Base-by-base conservation (phyloP, 1,140 invertebrate species). In the Babylonia areolata region DNA sequence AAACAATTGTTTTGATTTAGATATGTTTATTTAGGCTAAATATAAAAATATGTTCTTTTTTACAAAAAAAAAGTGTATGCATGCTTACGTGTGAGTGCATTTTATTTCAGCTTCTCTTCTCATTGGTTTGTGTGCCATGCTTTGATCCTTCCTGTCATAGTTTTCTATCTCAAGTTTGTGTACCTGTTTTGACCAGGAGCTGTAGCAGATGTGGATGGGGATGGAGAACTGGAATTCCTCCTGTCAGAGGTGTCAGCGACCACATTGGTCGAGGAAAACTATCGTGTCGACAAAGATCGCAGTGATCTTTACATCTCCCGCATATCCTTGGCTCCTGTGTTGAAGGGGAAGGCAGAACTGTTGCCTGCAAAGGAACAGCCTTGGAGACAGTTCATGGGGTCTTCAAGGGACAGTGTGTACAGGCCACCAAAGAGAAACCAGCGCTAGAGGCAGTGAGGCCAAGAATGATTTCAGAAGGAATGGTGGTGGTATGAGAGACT, bases 141-240 rank as follows among this genome's bases (percentile, higher is more conserved):
- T 31, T 42, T 28, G 23, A 35, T 79, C 12, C 85, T 28, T n/a
- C 84, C 51, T 23, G 33, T 80, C 54, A n/a, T n/a, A n/a, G n/a
- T n/a, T 69, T 0, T 40, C 0, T 31, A 12, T 80, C 28, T 46
- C n/a, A 3, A 78, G 40, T 9, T 23, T 37, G n/a, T n/a, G n/a
- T n/a, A n/a, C n/a, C n/a, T 58, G 15, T 3, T 23, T 69, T 64
- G 11, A 40, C 33, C 71, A 90, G 90, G 85, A 73, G 89, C 88
- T 39, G 71, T 91, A 31, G 89, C 87, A 17, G 90, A 91, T 77
- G 85, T 90, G 23, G 89, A 91, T 81, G 90, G 89, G 0, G 90
- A 91, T 86, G 89, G 89, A 15, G 39, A 83, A 35, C n/a, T 86
- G 33, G 90, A 91, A 85, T 23, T 89, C 35, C 86, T 91, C 33